Evolutionary conservation across 2,888 invertebrate genomes (phyloP).

Genomic region (Synergus laeviventris): DNA sequence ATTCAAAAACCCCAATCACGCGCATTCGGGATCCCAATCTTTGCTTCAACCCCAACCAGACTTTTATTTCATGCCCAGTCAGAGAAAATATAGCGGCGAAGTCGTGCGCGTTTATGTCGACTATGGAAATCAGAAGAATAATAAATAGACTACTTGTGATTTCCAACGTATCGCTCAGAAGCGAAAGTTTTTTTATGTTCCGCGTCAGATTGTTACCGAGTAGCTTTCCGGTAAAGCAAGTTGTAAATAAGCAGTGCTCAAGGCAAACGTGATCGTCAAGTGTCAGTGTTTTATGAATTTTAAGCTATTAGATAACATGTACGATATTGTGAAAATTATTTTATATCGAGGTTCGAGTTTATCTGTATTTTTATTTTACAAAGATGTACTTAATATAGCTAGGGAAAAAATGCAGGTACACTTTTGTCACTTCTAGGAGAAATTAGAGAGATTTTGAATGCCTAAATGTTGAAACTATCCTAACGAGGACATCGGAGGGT

Average conservation of each 20-base stretch:
- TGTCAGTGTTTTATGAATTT: slow-evolving; percentile 39
- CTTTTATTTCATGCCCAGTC: slow-evolving; percentile 97
- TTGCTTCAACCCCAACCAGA: slow-evolving; percentile 82
- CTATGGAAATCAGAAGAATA: slow-evolving; percentile 81
- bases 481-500: background rate
- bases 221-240: slow-evolving; percentile 52
- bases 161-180: slow-evolving; percentile 24
- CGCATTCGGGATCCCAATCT: slow-evolving; percentile 55
- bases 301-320: background rate
- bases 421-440: background rate
- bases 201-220: slow-evolving; percentile 46
- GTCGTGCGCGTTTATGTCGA: slow-evolving; percentile 90
- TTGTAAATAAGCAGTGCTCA: slow-evolving; percentile 61
- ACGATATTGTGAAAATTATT: background rate
- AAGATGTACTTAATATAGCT: slow-evolving; percentile 2
- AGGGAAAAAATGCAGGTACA: background rate
- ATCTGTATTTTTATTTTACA: background rate
- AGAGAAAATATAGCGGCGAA: slow-evolving; percentile 95
- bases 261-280: slow-evolving; percentile 52
- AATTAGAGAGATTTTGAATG: background rate
- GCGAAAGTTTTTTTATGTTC: slow-evolving; percentile 22
- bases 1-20: slow-evolving; percentile 58
- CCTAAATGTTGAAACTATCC: too few species aligned
- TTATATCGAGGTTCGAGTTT: background rate
- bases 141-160: slow-evolving; percentile 44